phyloP scores from a whole-genome alignment of 2,888 invertebrate genomes.

The Leptinotarsa rubiginosa region DNA sequence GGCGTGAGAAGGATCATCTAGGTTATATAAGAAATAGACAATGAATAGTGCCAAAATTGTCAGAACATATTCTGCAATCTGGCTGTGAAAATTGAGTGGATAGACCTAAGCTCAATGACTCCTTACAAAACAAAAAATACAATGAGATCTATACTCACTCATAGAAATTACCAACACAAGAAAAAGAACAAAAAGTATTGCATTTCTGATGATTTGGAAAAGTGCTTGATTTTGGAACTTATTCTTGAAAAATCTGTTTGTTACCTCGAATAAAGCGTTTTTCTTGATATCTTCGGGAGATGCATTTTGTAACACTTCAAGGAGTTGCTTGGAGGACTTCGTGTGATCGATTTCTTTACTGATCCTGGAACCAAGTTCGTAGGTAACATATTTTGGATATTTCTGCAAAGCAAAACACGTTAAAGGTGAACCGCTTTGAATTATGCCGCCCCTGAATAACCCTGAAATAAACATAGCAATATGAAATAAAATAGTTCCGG shows the following conservation, averaged over 20 bases:
- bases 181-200: too few species aligned
- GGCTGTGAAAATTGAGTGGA: too few species aligned
- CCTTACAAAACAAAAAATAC: too few species aligned
- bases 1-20: too few species aligned
- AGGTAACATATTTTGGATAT: constrained; percentile 21
- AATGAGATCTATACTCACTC: too few species aligned
- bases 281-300: constrained; percentile 14
- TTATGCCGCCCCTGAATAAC: constrained; percentile 19
- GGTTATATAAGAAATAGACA: too few species aligned
- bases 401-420: constrained; percentile 18
- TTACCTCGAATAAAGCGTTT: constrained; percentile 5
- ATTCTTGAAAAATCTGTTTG: neutral
- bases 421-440: constrained; percentile 17
- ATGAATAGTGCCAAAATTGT: too few species aligned
- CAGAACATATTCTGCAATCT: too few species aligned
- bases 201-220: neutral
- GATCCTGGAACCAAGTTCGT: neutral
- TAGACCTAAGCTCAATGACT: too few species aligned
- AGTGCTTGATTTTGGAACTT: neutral
- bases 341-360: neutral
- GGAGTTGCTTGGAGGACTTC: constrained; percentile 1
- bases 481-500: too few species aligned
- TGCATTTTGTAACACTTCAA: neutral
- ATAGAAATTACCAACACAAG: too few species aligned
- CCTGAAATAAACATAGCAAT: constrained; percentile 8